These are phyloP conservation scores for Vanacampus margaritifer DNA, from an alignment of 2,113 vertebrate genomes.

Conservation along the genomic window DNA sequence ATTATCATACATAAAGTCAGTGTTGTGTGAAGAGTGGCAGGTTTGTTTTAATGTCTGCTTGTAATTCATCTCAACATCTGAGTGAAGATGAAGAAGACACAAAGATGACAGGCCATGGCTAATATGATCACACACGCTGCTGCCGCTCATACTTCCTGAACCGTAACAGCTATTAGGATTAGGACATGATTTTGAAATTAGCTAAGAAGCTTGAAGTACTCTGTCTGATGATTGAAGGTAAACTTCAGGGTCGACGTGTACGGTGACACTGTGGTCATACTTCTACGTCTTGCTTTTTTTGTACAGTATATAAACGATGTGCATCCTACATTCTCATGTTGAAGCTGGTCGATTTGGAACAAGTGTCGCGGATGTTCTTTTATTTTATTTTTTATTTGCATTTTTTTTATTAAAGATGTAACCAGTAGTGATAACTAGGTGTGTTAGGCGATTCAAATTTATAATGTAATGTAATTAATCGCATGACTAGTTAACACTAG, in stretches of 20 bases:
- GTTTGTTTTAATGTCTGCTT: slow-evolving; percentile 28
- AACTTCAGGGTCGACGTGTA: not conserved
- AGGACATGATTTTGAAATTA: not conserved
- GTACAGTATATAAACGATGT: no score
- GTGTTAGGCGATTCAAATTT: no score
- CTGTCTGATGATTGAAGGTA: not conserved
- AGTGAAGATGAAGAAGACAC: slow-evolving; percentile 9
- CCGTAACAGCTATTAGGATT: not conserved
- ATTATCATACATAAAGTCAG: not conserved
- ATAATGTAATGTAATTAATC: no score
- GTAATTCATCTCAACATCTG: slow-evolving; percentile 13
- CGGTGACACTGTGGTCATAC: not conserved
- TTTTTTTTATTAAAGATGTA: no score
- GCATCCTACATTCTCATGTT: no score
- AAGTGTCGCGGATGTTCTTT: no score
- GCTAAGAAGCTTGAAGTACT: not conserved
- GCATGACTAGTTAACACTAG: no score
- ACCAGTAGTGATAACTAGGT: no score
- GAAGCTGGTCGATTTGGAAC: no score
- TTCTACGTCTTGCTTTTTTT: not conserved
- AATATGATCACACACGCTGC: not conserved
- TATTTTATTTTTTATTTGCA: no score
- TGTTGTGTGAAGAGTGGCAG: slow-evolving; percentile 6
- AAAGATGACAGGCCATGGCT: slow-evolving; percentile 7
- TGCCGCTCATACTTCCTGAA: not conserved